phyloP scores from a whole-genome alignment of 1,140 invertebrate species.

The Globodera rostochiensis region DNA sequence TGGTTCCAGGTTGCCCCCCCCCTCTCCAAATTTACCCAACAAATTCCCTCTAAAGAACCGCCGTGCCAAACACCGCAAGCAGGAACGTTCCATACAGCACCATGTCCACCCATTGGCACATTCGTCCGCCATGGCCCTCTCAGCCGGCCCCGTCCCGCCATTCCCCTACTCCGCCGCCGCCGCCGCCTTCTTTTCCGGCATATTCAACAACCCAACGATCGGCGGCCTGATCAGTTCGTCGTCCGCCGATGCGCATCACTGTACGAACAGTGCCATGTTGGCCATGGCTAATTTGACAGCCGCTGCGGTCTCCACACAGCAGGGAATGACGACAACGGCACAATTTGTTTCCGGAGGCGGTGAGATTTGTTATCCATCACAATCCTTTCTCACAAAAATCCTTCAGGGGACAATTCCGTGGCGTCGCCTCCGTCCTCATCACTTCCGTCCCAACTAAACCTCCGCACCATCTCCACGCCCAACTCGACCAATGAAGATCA shows the following conservation, averaged over 20 bases:
- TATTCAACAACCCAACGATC: background rate
- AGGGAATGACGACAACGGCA: background rate
- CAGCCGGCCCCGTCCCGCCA: background rate
- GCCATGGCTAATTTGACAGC: background rate
- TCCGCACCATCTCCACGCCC: no score
- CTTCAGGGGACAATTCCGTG: background rate
- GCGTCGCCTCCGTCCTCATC: background rate
- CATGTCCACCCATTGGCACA: constrained; percentile 15
- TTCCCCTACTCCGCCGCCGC: background rate
- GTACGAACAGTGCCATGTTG: background rate
- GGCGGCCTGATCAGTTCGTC: background rate
- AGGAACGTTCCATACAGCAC: constrained; percentile 13
- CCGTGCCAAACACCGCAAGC: constrained; percentile 23
- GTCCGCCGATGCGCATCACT: background rate
- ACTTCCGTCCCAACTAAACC: background rate
- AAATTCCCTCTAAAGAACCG: constrained; percentile 8
- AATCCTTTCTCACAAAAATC: background rate
- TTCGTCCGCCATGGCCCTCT: constrained; percentile 7
- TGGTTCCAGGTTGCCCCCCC: constrained; percentile 34
- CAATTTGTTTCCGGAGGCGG: background rate
- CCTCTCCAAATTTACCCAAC: background rate
- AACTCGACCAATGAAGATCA: background rate
- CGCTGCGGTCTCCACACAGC: background rate
- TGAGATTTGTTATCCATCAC: background rate
- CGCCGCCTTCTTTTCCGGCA: constrained; percentile 2